Evolutionary conservation across 2,888 invertebrate genomes (phyloP).

Genomic region (Plemyria rubiginata): DNA sequence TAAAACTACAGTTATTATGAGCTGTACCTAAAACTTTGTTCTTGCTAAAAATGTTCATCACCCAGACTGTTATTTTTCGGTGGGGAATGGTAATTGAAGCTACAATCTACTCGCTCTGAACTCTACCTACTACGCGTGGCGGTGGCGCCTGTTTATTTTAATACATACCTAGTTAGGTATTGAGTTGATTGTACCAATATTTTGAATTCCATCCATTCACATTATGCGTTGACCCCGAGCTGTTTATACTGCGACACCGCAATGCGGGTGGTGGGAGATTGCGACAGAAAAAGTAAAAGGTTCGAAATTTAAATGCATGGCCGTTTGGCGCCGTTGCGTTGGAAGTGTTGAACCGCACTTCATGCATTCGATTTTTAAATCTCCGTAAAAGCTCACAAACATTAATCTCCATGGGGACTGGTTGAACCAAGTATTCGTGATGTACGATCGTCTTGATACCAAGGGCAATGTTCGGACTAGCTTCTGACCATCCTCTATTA

Average conservation of each 20-base stretch:
- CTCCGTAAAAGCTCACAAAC: neutral
- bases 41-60: too few relatives aligned
- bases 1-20: too few relatives aligned
- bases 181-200: neutral
- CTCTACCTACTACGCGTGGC: too few relatives aligned
- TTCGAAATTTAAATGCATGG: constrained; percentile 55
- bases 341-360: neutral
- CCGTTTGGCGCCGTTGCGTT: constrained; percentile 26
- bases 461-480: too few relatives aligned
- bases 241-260: constrained; percentile 21
- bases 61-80: too few relatives aligned
- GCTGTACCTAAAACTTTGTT: too few relatives aligned
- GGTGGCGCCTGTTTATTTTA: neutral
- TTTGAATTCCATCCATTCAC: constrained; percentile 54
- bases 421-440: too few relatives aligned
- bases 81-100: too few relatives aligned
- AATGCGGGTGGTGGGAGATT: constrained; percentile 48
- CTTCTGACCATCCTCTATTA: too few relatives aligned
- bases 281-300: constrained; percentile 55
- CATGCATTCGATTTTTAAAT: constrained; percentile 8
- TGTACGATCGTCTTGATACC: too few relatives aligned
- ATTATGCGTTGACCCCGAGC: constrained; percentile 61
- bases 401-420: too few relatives aligned
- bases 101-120: too few relatives aligned
- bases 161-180: neutral